Conservation (phyloP, 2,113 vertebrate species). For the Scopus umbretta region DNA sequence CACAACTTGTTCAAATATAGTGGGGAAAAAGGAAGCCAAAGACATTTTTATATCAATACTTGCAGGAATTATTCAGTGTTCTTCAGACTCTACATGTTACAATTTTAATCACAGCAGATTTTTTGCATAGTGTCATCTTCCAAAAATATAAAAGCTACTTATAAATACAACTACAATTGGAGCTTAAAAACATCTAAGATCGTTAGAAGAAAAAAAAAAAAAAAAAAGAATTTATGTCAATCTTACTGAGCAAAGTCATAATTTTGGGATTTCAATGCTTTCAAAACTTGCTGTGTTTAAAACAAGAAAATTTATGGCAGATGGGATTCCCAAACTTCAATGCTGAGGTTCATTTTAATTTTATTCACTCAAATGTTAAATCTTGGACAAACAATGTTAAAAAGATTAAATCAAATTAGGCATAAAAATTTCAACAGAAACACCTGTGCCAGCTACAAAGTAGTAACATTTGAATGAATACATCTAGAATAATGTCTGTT, state of each 20-base stretch:
- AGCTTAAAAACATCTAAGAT: not conserved
- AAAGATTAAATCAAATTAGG: constrained; percentile 42
- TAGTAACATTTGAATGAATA: not conserved
- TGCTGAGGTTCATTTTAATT: constrained; percentile 21
- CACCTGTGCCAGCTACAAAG: constrained; percentile 17
- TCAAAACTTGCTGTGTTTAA: not conserved
- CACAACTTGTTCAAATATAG: not conserved
- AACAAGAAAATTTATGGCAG: not conserved
- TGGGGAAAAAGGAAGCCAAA: not conserved
- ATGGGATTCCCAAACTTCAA: constrained; percentile 7
- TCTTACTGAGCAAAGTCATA: not conserved
- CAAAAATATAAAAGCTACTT: not conserved
- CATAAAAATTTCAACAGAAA: not conserved
- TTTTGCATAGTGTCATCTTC: not conserved
- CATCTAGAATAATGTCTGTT: not conserved
- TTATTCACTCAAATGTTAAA: constrained; percentile 28
- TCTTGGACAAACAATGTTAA: constrained; percentile 22
- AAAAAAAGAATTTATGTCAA: not conserved
- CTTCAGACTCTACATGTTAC: not conserved
- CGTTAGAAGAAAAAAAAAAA: not conserved
- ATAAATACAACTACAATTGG: not conserved
- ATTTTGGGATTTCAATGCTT: not conserved
- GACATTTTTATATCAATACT: not conserved
- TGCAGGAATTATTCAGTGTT: not conserved
- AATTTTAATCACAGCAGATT: not conserved